A percentile compares a stretch with the other conserved stretches of the same genome.
Evolutionary conservation across 2,797 vertebrate species (phyloP).

Genomic region (Cetoscarus ocellatus): DNA sequence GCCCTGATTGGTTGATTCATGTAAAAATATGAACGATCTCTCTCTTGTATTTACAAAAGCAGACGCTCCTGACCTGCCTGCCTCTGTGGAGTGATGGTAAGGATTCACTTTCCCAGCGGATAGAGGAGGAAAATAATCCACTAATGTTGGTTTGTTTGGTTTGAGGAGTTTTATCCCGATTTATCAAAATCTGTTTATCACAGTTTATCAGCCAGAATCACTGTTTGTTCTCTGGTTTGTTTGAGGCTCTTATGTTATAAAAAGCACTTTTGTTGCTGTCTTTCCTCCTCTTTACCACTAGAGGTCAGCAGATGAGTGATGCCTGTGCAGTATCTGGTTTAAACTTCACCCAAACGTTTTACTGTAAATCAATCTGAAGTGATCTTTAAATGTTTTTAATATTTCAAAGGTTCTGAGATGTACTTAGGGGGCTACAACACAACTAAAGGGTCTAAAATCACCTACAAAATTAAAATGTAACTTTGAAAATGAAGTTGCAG

Average conservation of each 20-base stretch:
- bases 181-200: too few relatives aligned
- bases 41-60: conserved; percentile 64
- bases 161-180: conserved; percentile 33
- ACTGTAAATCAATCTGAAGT: too few relatives aligned
- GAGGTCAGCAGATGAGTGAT: conserved; percentile 25
- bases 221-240: too few relatives aligned
- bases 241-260: too few relatives aligned
- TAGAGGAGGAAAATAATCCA: not conserved
- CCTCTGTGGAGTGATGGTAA: not conserved
- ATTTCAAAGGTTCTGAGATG: too few relatives aligned
- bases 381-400: too few relatives aligned
- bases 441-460: too few relatives aligned
- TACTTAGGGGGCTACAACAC: too few relatives aligned
- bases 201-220: not conserved
- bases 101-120: conserved; percentile 21
- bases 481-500: too few relatives aligned
- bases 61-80: conserved; percentile 9
- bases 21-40: conserved; percentile 69
- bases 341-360: not conserved
- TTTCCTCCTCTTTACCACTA: conserved; percentile 20
- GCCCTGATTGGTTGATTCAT: conserved; percentile 66
- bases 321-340: too few relatives aligned
- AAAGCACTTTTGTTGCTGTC: conserved; percentile 1
- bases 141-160: conserved; percentile 22
- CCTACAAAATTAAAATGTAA: too few relatives aligned